These are phyloP conservation scores for Dinomys branickii DNA, from an alignment of 2,113 vertebrate species.

Conservation along the genomic window DNA sequence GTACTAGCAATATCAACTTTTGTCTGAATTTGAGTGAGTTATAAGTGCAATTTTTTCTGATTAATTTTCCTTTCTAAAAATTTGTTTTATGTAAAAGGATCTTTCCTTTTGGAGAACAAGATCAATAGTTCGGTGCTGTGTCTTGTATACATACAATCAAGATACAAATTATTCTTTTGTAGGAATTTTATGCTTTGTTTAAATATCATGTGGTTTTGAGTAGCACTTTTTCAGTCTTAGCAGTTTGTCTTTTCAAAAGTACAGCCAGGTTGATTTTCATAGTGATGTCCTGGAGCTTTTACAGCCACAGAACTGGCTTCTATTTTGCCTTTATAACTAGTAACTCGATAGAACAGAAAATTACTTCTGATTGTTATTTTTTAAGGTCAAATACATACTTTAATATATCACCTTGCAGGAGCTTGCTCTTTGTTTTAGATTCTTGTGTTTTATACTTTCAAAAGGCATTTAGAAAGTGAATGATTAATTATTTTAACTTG, in stretches of 20 bases:
- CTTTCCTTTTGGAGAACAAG: neutral
- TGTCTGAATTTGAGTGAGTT: neutral
- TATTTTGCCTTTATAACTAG: conserved; percentile 69
- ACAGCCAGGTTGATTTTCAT: conserved; percentile 57
- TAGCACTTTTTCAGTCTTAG: neutral
- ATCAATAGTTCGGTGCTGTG: neutral
- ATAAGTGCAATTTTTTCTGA: conserved; percentile 18
- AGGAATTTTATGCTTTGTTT: conserved; percentile 42
- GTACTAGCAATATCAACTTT: neutral
- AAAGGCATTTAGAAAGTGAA: conserved; percentile 49
- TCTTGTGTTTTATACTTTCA: conserved; percentile 55
- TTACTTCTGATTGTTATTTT: conserved; percentile 69
- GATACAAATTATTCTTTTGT: conserved; percentile 28
- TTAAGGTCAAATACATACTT: conserved; percentile 68
- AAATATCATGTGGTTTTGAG: conserved; percentile 57
- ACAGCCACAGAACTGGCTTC: conserved; percentile 54
- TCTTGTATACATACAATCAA: conserved; percentile 20
- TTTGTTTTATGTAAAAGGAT: neutral
- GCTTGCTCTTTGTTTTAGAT: conserved; percentile 60
- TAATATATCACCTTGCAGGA: conserved; percentile 49
- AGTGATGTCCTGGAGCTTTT: conserved; percentile 65
- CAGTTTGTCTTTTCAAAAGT: conserved; percentile 62
- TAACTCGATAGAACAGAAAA: conserved; percentile 68
- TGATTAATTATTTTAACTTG: conserved; percentile 65
- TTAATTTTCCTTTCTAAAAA: neutral